Percentiles rank a stretch among this genome's conserved stretches.
These are phyloP conservation scores for Sinocyclocheilus grahami DNA, from an alignment of 2,113 vertebrate genomes.

Conservation along the genomic window DNA sequence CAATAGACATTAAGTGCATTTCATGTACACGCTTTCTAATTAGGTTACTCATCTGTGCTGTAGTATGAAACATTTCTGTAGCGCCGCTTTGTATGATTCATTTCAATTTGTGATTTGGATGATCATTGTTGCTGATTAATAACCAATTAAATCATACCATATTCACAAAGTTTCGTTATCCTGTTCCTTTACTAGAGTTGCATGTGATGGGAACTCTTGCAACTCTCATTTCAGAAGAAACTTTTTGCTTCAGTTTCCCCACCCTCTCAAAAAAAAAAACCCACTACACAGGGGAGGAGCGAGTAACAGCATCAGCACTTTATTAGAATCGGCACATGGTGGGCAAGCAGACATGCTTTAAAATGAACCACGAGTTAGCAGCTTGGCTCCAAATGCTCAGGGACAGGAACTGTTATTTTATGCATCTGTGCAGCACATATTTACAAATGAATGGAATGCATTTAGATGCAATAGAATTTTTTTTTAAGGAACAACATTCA, in stretches of 20 bases:
- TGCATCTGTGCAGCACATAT: slow-evolving; percentile 15
- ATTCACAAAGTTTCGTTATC: not conserved
- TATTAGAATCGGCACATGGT: slow-evolving; percentile 53
- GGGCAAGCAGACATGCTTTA: slow-evolving; percentile 51
- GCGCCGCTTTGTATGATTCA: slow-evolving; percentile 1
- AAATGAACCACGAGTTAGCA: slow-evolving; percentile 35
- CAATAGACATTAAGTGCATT: slow-evolving; percentile 10
- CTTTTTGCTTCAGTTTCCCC: not conserved
- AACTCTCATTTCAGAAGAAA: not conserved
- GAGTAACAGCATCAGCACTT: slow-evolving; percentile 43
- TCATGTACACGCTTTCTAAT: not conserved
- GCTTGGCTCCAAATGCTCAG: slow-evolving; percentile 24
- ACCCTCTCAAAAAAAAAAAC: not conserved
- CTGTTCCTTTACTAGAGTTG: not conserved
- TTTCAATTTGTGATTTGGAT: slow-evolving; percentile 18
- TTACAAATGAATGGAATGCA: slow-evolving; percentile 20
- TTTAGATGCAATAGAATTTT: not conserved
- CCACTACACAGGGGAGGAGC: not conserved
- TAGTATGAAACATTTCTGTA: slow-evolving; percentile 18
- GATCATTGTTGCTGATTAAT: slow-evolving; percentile 15
- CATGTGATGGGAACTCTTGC: not conserved
- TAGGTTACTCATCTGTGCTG: not conserved
- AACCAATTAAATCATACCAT: slow-evolving; percentile 17
- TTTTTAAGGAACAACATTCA: slow-evolving; percentile 14
- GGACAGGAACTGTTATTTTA: slow-evolving; percentile 23